Evolutionary conservation across 2,113 vertebrate species (phyloP).

Genomic region (Eptesicus fuscus): DNA sequence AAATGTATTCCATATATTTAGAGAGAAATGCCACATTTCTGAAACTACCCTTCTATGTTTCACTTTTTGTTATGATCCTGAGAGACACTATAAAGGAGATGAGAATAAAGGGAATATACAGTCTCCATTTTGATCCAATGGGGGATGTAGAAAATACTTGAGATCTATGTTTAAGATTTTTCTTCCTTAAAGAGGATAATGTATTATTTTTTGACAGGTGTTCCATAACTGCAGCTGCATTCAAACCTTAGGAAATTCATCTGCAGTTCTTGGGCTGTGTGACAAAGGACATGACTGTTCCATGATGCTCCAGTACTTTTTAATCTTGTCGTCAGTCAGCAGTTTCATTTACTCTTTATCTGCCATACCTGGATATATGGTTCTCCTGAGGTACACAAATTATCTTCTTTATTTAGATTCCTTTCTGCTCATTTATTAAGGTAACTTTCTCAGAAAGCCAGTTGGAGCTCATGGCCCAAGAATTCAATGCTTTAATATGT

Average conservation of each 20-base stretch:
- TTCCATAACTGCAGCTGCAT: conserved; percentile 86
- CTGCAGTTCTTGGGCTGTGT: conserved; percentile 83
- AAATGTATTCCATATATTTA: not conserved
- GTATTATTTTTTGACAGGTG: conserved; percentile 73
- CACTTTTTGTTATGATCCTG: not conserved
- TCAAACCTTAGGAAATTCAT: conserved; percentile 71
- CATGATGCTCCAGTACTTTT: conserved; percentile 82
- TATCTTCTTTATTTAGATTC: not conserved
- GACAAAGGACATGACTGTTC: conserved; percentile 72
- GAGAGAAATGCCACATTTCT: not conserved
- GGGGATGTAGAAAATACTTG: not conserved
- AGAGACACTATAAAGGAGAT: not conserved
- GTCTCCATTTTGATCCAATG: not conserved
- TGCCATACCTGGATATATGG: conserved; percentile 86
- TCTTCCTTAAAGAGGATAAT: not conserved
- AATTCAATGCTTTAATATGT: not conserved
- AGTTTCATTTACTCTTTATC: conserved; percentile 84
- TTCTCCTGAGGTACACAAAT: conserved; percentile 83
- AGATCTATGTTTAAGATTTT: not conserved
- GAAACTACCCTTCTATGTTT: not conserved
- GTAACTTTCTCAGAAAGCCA: not conserved
- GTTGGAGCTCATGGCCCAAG: not conserved
- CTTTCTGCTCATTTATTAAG: not conserved
- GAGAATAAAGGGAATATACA: not conserved
- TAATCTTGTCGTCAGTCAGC: conserved; percentile 77